These are phyloP conservation scores for Sthenelais limicola DNA, from an alignment of 2,888 invertebrate genomes.

Conservation along the genomic window DNA sequence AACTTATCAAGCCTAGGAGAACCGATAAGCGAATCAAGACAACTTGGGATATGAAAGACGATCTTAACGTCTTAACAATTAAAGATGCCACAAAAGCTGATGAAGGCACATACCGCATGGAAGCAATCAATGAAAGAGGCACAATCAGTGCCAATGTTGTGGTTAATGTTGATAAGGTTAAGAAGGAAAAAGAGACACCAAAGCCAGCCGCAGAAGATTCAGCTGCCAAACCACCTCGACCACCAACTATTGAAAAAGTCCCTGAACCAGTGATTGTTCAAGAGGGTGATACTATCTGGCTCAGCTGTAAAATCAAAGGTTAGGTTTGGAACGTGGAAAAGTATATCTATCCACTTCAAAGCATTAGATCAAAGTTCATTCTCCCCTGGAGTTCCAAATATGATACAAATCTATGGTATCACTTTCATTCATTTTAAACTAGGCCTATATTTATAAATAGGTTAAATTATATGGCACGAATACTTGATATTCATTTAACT, in stretches of 20 bases:
- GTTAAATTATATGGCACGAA: too few relatives aligned
- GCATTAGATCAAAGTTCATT: too few relatives aligned
- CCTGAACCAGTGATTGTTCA: conserved; percentile 28
- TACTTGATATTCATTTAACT: too few relatives aligned
- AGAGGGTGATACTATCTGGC: conserved; percentile 36
- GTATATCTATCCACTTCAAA: too few relatives aligned
- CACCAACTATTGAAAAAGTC: conserved; percentile 24
- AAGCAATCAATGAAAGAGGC: background rate
- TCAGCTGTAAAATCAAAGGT: conserved; percentile 28
- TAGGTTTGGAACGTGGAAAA: too few relatives aligned
- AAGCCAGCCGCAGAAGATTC: too few relatives aligned
- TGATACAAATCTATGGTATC: too few relatives aligned
- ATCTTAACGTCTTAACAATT: background rate
- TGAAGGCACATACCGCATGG: conserved; percentile 6
- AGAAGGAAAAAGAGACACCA: too few relatives aligned
- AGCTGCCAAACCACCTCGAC: too few relatives aligned
- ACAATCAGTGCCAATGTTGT: background rate
- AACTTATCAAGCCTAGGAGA: conserved; percentile 54
- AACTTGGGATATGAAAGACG: background rate
- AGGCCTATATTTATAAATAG: too few relatives aligned
- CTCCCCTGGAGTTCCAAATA: too few relatives aligned
- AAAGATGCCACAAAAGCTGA: conserved; percentile 1
- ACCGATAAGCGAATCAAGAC: conserved; percentile 1
- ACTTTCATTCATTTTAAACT: too few relatives aligned
- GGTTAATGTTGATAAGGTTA: conserved; percentile 14